Evolutionary conservation across 1,140 invertebrate species (phyloP).

Genomic region (Cotesia vestalis): DNA sequence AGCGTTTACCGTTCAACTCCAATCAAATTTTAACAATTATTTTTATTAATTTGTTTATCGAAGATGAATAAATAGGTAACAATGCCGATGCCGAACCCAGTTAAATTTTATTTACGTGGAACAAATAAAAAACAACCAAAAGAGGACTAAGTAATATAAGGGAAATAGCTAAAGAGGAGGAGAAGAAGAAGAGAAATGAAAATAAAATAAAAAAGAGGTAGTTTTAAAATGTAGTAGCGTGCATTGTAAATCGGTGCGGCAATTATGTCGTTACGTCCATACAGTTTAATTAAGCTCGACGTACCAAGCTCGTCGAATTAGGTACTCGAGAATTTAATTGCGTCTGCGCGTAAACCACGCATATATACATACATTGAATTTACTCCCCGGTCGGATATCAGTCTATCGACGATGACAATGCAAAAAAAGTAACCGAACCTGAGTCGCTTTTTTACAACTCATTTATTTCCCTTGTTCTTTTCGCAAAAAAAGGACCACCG

Average conservation of each 20-base stretch:
- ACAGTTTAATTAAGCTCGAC: slow-evolving; percentile 54
- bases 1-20: too few relatives aligned
- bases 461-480: too few relatives aligned
- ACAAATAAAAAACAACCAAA: too few relatives aligned
- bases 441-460: slow-evolving; percentile 1
- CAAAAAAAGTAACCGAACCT: background rate
- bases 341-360: slow-evolving; percentile 36
- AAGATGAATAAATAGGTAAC: too few relatives aligned
- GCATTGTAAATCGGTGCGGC: slow-evolving; percentile 46
- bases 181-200: background rate
- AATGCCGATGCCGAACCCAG: too few relatives aligned
- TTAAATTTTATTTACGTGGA: too few relatives aligned
- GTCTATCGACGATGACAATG: slow-evolving; percentile 34
- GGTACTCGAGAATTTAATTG: slow-evolving; percentile 57
- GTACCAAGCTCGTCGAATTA: slow-evolving; percentile 51
- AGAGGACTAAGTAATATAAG: background rate
- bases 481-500: too few relatives aligned
- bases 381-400: slow-evolving; percentile 7
- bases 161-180: background rate
- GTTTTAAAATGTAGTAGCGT: background rate
- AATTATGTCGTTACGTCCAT: slow-evolving; percentile 52
- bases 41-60: too few relatives aligned
- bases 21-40: too few relatives aligned
- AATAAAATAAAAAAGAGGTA: too few relatives aligned
- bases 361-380: background rate